Conservation (phyloP, 1,140 invertebrate genomes). For the Bradynema listronoti region DNA sequence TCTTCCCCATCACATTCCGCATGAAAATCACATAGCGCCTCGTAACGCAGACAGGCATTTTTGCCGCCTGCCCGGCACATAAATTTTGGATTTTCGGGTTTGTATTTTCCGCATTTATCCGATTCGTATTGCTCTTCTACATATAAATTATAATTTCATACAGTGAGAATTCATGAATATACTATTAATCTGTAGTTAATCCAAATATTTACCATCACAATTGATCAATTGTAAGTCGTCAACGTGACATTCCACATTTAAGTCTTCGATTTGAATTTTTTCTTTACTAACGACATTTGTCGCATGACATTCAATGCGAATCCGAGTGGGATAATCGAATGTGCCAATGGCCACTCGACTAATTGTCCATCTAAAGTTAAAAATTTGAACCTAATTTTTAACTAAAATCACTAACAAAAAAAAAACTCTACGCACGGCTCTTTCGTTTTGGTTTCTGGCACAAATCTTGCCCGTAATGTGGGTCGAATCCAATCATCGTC, state of each 20-base stretch:
- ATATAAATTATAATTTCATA: conserved; percentile 15
- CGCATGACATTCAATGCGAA: conserved; percentile 43
- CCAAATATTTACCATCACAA: conserved; percentile 27
- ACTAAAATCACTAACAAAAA: conserved; percentile 2
- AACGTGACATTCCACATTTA: conserved; percentile 37
- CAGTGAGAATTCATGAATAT: background rate
- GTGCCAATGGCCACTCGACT: conserved; percentile 35
- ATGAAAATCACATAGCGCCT: conserved; percentile 31
- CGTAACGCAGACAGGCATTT: conserved; percentile 24
- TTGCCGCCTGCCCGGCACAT: conserved; percentile 17
- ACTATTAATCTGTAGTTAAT: conserved; percentile 3
- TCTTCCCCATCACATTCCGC: conserved; percentile 33
- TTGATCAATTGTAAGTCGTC: conserved; percentile 38
- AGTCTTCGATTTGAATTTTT: background rate
- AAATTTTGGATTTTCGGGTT: conserved; percentile 13
- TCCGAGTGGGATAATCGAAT: conserved; percentile 39
- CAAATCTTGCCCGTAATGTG: conserved; percentile 38
- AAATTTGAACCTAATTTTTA: conserved; percentile 17
- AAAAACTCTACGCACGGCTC: conserved; percentile 27
- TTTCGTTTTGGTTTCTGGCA: conserved; percentile 15
- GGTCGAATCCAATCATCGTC: conserved; percentile 43
- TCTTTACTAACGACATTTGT: no score
- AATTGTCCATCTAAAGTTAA: conserved; percentile 37
- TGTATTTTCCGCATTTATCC: conserved; percentile 2
- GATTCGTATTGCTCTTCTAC: conserved; percentile 23